Percentiles rank a stretch among this genome's conserved stretches.
phyloP scores from a whole-genome alignment of 2,888 invertebrate species.

The Sminthurinus aureus region DNA sequence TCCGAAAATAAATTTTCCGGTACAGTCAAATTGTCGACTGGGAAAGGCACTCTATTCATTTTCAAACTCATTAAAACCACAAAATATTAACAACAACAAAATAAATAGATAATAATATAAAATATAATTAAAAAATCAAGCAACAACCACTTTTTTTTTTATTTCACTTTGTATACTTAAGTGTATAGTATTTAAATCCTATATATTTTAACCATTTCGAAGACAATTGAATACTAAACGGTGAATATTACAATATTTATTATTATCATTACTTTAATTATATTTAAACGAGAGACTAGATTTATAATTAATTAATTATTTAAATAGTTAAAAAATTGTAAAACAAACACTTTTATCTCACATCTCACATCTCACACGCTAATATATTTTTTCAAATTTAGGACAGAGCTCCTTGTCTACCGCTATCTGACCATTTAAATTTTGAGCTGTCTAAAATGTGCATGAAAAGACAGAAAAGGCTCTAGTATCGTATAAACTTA shows the following conservation, averaged over 20 bases:
- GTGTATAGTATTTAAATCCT: background rate
- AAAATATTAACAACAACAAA: background rate
- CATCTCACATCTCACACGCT: no score
- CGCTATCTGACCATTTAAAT: no score
- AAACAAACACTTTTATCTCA: no score
- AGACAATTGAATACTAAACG: no score
- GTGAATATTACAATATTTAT: no score
- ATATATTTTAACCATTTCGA: background rate
- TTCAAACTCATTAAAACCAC: background rate
- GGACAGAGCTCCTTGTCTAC: no score
- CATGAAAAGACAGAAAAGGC: no score
- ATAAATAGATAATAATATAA: background rate
- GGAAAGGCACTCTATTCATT: slow-evolving; percentile 38
- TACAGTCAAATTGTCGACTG: slow-evolving; percentile 20
- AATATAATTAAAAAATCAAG: background rate
- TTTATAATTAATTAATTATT: background rate
- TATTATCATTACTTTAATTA: background rate
- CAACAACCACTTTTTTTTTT: background rate
- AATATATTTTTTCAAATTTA: no score
- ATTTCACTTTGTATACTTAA: background rate
- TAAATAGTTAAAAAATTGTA: no score
- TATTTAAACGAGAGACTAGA: background rate
- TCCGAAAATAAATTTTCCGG: slow-evolving; percentile 47
- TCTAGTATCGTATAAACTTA: no score
- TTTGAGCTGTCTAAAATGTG: no score